Evolutionary conservation across 2,113 vertebrate species (phyloP), one percentile per base, ranked within the genome.

Genomic region (Salminus brasiliensis): DNA sequence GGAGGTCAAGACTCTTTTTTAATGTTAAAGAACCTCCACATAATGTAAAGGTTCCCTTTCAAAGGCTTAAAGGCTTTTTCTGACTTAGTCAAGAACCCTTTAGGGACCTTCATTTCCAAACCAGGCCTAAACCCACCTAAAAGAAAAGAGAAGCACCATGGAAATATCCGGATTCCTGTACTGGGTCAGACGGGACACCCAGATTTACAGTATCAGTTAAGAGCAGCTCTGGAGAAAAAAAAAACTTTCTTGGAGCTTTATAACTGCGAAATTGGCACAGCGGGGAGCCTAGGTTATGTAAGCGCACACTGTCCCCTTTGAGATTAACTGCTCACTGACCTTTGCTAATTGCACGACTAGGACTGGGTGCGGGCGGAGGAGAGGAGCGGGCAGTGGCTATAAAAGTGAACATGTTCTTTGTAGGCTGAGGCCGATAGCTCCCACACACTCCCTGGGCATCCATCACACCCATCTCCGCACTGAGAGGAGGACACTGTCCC

Each of bases 281-380:
- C 32, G 6, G 7, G 63, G 30, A 43, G 63, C 43, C 30, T 36
- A 41, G 21, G 32, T 79, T 82, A 57, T 21, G 21, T 75, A 79
- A 79, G 36, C 49, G 32, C 66, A 47, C 11, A 16, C 43, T 72
- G 25, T 36, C 39, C 2, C 57, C 52, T 65, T 63, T 23, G 62
- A 84, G 57, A 68, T 39, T 43, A 53, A 63, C 63, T 30, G 52
- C 71, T 78, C 36, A 65, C 5, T 78, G 65, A 81, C 70, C 83
- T 74, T 43, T 69, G 4, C 57, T 74, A 78, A 81, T 66, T 77
- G 68, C 65, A 74, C 0, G 4, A 10, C 27, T 77, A 41, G 27
- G 69, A 77, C 39, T 77, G 78, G 57, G 70, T 72, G 74, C 23
- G 57, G 39, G 29, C 53, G 23, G 34, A 49, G 72, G n/a, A 21